phyloP scores from a whole-genome alignment of 2,113 vertebrate genomes.

The Butorides virescens region DNA sequence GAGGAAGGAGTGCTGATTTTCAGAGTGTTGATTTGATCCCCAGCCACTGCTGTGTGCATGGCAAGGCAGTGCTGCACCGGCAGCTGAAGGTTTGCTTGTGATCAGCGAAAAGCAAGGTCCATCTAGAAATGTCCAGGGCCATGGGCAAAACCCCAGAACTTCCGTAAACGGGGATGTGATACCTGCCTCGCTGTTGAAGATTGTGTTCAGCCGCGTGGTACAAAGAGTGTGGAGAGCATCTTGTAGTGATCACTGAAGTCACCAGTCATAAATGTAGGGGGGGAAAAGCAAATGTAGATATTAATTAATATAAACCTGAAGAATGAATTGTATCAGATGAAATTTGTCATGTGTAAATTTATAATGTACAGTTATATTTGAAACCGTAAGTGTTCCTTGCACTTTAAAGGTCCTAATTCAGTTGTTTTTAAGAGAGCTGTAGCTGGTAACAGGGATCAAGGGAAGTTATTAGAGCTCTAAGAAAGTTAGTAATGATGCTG shows the following conservation, averaged over 20 bases:
- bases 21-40: conserved; percentile 60
- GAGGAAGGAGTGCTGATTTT: conserved; percentile 66
- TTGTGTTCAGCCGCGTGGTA: not conserved
- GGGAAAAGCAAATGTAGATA: not conserved
- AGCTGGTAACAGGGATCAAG: not conserved
- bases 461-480: not conserved
- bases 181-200: not conserved
- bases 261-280: not conserved
- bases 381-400: not conserved
- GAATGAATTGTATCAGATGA: not conserved
- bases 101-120: not conserved
- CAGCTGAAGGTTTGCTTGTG: not conserved
- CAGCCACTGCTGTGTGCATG: not conserved
- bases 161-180: not conserved
- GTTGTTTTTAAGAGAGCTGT: not conserved
- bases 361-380: not conserved
- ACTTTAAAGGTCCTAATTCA: not conserved
- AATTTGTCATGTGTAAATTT: not conserved
- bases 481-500: not conserved
- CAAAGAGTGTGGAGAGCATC: not conserved
- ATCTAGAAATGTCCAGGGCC: not conserved
- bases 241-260: not conserved
- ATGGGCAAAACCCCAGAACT: not conserved
- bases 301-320: not conserved
- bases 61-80: not conserved